Evolutionary conservation across 2,113 vertebrate genomes (phyloP).

Genomic region (Danionella cerebrum): DNA sequence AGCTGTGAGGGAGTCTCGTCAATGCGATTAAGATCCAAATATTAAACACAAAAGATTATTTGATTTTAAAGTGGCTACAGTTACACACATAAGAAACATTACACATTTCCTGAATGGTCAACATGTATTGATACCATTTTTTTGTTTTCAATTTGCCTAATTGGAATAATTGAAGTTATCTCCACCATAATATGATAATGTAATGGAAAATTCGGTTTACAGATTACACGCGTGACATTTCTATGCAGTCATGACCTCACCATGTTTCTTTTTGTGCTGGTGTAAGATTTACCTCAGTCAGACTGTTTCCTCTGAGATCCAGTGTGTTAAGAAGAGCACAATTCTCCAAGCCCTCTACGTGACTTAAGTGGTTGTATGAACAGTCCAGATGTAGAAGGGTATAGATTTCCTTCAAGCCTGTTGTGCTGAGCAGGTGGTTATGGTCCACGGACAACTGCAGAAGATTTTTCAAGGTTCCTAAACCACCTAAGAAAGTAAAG

Average conservation of each 20-base stretch:
- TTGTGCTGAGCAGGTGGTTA: slow-evolving; percentile 84
- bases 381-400: slow-evolving; percentile 79
- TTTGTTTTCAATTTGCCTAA: not conserved
- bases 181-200: not conserved
- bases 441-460: slow-evolving; percentile 77
- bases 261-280: not conserved
- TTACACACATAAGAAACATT: not conserved
- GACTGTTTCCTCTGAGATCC: slow-evolving; percentile 80
- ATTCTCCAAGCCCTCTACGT: slow-evolving; percentile 75
- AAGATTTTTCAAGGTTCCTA: slow-evolving; percentile 75
- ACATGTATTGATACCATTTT: not conserved
- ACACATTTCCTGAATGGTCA: not conserved
- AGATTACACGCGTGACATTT: not conserved
- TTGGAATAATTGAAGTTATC: too few relatives aligned
- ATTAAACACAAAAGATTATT: slow-evolving; percentile 18
- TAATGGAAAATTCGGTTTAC: not conserved
- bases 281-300: slow-evolving; percentile 71
- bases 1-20: too few relatives aligned
- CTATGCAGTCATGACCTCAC: not conserved
- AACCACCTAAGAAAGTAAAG: slow-evolving; percentile 64
- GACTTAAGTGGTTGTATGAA: slow-evolving; percentile 80
- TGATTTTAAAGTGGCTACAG: slow-evolving; percentile 23
- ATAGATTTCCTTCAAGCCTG: slow-evolving; percentile 69
- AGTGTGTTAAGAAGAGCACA: slow-evolving; percentile 79
- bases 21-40: slow-evolving; percentile 15